Percentiles rank a stretch among this genome's conserved stretches.
Evolutionary conservation across 2,113 vertebrate genomes (phyloP).

Genomic region (Panurus biarmicus): DNA sequence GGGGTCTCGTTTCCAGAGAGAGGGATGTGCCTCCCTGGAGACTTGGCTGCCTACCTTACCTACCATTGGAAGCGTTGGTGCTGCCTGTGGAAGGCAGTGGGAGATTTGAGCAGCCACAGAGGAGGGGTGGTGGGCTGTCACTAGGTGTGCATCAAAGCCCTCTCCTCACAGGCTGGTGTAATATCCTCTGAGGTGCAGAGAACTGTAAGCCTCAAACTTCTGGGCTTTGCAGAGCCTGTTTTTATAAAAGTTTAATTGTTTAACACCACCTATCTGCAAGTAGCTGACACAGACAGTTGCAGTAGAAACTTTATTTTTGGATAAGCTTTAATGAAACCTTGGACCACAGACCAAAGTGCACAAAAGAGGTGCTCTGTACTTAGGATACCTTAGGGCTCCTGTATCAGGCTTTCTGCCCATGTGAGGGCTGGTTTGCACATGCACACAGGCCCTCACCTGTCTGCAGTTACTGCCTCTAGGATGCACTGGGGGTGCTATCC

Average conservation of each 20-base stretch:
- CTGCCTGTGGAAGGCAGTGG: not conserved
- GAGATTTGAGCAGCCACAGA: not conserved
- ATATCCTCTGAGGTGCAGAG: not conserved
- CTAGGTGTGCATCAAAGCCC: not conserved
- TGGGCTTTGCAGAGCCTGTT: not conserved
- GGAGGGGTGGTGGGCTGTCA: not conserved
- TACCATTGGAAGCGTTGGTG: rapidly evolving
- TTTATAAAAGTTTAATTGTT: not conserved
- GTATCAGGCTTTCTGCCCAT: not conserved
- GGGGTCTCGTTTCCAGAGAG: rapidly evolving
- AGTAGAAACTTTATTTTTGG: not conserved
- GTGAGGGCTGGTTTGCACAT: not conserved
- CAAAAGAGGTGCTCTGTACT: not conserved
- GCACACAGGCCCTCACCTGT: rapidly evolving
- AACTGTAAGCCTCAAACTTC: not conserved
- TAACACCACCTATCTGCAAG: not conserved
- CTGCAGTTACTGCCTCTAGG: not conserved
- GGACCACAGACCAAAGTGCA: rapidly evolving
- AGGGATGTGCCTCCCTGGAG: not conserved
- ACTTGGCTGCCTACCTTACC: not conserved
- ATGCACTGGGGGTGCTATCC: not conserved
- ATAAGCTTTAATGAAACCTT: not conserved
- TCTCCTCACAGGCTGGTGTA: not conserved
- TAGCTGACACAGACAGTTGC: not conserved
- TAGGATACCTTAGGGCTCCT: not conserved